Evolutionary conservation across 92 coral and sea anemone species (phyloP), one percentile per base, ranked within the genome.

Genomic region (Epizoanthus rinbou): DNA sequence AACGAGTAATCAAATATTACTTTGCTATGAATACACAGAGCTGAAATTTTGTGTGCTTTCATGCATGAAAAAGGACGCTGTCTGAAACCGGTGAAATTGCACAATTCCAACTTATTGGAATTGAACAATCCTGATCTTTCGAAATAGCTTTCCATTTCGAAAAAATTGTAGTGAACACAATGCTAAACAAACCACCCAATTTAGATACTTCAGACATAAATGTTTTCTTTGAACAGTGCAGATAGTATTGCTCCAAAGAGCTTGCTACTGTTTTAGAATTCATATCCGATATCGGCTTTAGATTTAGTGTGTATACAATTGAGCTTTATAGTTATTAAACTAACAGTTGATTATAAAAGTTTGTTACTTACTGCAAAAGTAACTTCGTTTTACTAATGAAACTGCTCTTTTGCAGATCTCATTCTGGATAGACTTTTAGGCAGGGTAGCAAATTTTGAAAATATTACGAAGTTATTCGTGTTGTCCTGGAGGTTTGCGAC

Each of bases 51-150:
- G 85, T 73, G 89, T 73, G 84, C 91, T 80, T 56, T 87, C 86
- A 89, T 79, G 73, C 95, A 67, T 92, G 85, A 84, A 92, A 92
- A 92, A 76, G 41, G 95, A 92, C 95, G 95, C 95, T 52, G 73
- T 75, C 25, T 64, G 81, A 33, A 39, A 21, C 17, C 3, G 16
- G 28, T 45, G 63, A 52, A 6, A 52, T 73, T 78, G 47, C 82
- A 62, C 70, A 62, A 62, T 78, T 78, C 50, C 54, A 47, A 47
- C 54, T 5, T 47, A 11, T 9, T 8, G 15, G 14, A 47, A 47
- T 47, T 8, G 54, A 41, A 78, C 54, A 78, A 60, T 41, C 9
- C 19, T 13, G 8, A 37, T 37, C 28, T 59, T 69, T 21, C 23
- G 23, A 39, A 78, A 16, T 57, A 22, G 65, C 59, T 54, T 25